Evolutionary conservation across 2,113 vertebrate species (phyloP).

Genomic region (Sciurus niger): DNA sequence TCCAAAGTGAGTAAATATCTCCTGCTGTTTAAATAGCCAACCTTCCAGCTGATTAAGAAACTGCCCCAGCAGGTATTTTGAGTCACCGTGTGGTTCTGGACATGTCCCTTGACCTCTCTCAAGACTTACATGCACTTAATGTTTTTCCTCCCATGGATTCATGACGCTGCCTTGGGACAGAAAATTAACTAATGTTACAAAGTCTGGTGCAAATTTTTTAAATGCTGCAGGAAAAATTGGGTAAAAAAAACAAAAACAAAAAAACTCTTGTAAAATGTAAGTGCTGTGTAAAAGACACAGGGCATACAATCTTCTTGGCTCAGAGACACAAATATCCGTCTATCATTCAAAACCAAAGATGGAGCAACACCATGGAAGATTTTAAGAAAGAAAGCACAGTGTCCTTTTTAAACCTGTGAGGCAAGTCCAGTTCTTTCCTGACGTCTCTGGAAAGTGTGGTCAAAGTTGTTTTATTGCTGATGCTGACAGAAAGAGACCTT

Average conservation of each 20-base stretch:
- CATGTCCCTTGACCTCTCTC: conserved; percentile 5
- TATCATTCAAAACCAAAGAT: conserved; percentile 16
- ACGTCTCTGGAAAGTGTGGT: background rate
- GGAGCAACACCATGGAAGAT: background rate
- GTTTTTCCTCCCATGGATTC: conserved; percentile 59
- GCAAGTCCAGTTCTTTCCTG: conserved; percentile 16
- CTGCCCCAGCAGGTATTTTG: conserved; percentile 13
- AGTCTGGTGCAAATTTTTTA: conserved; percentile 52
- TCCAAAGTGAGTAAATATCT: conserved; percentile 34
- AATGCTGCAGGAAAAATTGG: conserved; percentile 55
- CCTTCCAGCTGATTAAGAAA: conserved; percentile 48
- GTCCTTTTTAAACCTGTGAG: background rate
- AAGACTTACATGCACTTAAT: conserved; percentile 63
- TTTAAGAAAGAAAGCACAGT: background rate
- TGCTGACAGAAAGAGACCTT: background rate
- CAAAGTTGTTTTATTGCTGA: background rate
- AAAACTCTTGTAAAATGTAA: background rate
- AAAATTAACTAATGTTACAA: conserved; percentile 24
- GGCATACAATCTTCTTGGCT: conserved; percentile 17
- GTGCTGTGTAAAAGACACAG: background rate
- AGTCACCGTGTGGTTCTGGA: conserved; percentile 5
- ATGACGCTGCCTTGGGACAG: background rate
- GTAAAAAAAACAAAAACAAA: background rate
- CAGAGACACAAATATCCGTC: background rate
- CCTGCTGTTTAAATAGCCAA: conserved; percentile 51